phyloP scores from a whole-genome alignment of 2,888 invertebrate genomes.

The Ectropis crepuscularia region DNA sequence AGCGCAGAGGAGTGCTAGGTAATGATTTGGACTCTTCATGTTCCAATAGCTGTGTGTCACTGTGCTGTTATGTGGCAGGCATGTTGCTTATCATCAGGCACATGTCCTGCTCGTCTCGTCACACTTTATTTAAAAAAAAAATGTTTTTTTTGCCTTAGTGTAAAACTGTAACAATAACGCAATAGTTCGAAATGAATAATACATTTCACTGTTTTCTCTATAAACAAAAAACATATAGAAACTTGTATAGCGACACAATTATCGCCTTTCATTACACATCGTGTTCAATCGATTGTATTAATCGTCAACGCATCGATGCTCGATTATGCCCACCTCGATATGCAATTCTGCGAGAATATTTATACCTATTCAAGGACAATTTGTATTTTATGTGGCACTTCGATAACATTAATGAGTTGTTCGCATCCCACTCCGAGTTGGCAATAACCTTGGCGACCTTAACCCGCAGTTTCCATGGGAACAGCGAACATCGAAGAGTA shows the following conservation, averaged over 20 bases:
- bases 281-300: slow-evolving; percentile 29
- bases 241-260: slow-evolving; percentile 8
- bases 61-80: no score
- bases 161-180: no score
- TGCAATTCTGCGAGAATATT: slow-evolving; percentile 10
- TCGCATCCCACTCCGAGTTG: slow-evolving; percentile 19
- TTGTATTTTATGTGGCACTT: slow-evolving; percentile 28
- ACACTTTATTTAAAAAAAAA: no score
- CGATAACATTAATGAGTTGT: slow-evolving; percentile 25
- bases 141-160: no score
- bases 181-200: no score
- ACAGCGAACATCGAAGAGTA: slow-evolving; percentile 26
- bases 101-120: no score
- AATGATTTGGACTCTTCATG: no score
- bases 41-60: no score
- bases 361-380: slow-evolving; percentile 13
- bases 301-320: slow-evolving; percentile 18
- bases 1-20: no score
- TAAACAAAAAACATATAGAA: no score
- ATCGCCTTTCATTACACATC: slow-evolving; percentile 26
- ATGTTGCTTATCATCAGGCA: no score
- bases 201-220: no score
- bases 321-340: slow-evolving; percentile 19
- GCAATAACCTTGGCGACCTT: slow-evolving; percentile 37
- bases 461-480: slow-evolving; percentile 23